Conservation (phyloP, 2,888 invertebrate genomes). For the Heliconius cydno region DNA sequence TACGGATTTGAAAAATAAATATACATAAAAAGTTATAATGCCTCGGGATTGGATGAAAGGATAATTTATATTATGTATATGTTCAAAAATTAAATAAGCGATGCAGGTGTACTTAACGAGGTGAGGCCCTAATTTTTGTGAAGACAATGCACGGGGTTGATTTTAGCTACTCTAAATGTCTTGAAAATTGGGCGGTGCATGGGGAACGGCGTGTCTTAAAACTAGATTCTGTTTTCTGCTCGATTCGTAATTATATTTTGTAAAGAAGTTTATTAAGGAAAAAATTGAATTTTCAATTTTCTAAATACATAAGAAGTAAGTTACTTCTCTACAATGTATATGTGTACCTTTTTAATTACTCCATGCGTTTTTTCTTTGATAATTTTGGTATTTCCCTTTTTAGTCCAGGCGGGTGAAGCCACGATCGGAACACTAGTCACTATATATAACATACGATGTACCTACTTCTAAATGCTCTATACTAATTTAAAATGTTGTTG, state of each 20-base stretch:
- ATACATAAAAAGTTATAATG: slow-evolving; percentile 4
- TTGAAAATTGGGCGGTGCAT: neutral
- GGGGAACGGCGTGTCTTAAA: neutral
- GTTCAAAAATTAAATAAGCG: neutral
- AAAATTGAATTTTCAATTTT: neutral
- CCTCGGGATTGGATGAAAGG: neutral
- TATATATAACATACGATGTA: neutral
- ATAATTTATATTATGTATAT: neutral
- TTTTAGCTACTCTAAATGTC: neutral
- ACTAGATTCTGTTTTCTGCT: neutral
- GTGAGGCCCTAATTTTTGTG: neutral
- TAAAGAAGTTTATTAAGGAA: too few species aligned
- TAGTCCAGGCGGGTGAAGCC: neutral
- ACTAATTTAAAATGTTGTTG: neutral
- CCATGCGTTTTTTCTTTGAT: too few species aligned
- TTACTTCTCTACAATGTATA: neutral
- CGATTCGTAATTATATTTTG: neutral
- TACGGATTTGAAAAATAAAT: slow-evolving; percentile 17
- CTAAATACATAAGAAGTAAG: neutral
- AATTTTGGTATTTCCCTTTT: neutral
- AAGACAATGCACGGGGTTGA: neutral
- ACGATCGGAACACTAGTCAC: neutral
- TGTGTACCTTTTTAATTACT: neutral
- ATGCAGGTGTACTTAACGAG: neutral
- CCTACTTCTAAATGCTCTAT: neutral